A percentile compares a stretch with the other conserved stretches of the same genome.
Evolutionary conservation across 2,797 vertebrate genomes (phyloP).

Genomic region (Tadarida brasiliensis): DNA sequence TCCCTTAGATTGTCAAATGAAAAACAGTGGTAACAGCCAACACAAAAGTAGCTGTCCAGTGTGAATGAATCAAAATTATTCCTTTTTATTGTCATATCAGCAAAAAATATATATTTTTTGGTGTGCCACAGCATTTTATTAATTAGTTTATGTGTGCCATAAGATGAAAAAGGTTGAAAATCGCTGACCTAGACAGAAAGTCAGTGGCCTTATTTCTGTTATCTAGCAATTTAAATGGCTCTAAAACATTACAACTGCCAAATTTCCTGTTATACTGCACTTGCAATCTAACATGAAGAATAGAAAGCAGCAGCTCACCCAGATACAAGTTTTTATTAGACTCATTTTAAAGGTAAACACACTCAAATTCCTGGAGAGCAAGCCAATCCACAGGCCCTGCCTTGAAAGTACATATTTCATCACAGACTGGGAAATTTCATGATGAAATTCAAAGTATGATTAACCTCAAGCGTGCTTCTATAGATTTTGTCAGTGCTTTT

Average conservation of each 20-base stretch:
- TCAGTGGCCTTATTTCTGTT: not conserved
- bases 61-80: not conserved
- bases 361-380: slow-evolving; percentile 48
- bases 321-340: not conserved
- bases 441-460: slow-evolving; percentile 23
- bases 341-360: slow-evolving; percentile 35
- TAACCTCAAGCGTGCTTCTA: not conserved
- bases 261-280: slow-evolving; percentile 3
- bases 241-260: slow-evolving; percentile 38
- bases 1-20: not conserved
- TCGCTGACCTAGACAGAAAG: not conserved
- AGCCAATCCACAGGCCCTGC: not conserved
- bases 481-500: not conserved
- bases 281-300: slow-evolving; percentile 53
- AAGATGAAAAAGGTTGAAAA: not conserved
- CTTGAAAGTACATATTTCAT: slow-evolving; percentile 25
- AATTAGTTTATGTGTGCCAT: not conserved
- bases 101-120: not conserved
- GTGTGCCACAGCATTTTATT: not conserved
- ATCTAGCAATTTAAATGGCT: slow-evolving; percentile 16
- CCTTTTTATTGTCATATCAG: not conserved
- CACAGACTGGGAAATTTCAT: slow-evolving; percentile 7
- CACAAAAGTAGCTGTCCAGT: not conserved
- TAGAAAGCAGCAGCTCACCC: slow-evolving; percentile 22
- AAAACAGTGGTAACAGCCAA: not conserved